Evolutionary conservation across 2,888 invertebrate species (phyloP).

Genomic region (Boloria selene): DNA sequence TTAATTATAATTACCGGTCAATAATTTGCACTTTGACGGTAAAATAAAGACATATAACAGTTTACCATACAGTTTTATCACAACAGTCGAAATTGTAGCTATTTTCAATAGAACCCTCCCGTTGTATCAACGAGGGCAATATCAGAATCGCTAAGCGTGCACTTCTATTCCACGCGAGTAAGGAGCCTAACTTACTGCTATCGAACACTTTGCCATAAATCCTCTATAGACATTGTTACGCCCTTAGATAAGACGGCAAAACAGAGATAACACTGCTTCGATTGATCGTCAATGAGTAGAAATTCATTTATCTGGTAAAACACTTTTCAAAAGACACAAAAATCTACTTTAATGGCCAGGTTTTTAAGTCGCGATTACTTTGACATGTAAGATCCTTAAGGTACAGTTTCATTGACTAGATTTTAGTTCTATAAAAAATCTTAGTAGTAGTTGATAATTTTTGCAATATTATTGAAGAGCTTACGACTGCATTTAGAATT

Average conservation of each 20-base stretch:
- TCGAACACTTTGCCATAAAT: constrained; percentile 55
- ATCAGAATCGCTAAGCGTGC: constrained; percentile 36
- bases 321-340: constrained; percentile 39
- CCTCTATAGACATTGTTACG: constrained; percentile 57
- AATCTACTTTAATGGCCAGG: constrained; percentile 39
- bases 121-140: constrained; percentile 24
- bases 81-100: background rate
- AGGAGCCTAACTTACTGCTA: constrained; percentile 40
- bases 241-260: constrained; percentile 68
- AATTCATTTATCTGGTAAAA: constrained; percentile 74
- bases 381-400: constrained; percentile 49
- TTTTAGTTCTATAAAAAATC: constrained; percentile 39
- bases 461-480: background rate
- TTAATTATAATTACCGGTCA: too few species aligned
- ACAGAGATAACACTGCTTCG: constrained; percentile 72
- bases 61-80: background rate
- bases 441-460: background rate
- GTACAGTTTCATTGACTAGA: constrained; percentile 49
- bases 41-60: too few species aligned
- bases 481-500: background rate
- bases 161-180: constrained; percentile 36
- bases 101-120: background rate
- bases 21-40: too few species aligned
- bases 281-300: constrained; percentile 79
- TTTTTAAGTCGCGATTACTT: constrained; percentile 31